A percentile compares a stretch with the other conserved stretches of the same genome.
These are phyloP conservation scores for Hyppa rectilinea DNA, from an alignment of 2,888 invertebrate genomes.

Conservation along the genomic window DNA sequence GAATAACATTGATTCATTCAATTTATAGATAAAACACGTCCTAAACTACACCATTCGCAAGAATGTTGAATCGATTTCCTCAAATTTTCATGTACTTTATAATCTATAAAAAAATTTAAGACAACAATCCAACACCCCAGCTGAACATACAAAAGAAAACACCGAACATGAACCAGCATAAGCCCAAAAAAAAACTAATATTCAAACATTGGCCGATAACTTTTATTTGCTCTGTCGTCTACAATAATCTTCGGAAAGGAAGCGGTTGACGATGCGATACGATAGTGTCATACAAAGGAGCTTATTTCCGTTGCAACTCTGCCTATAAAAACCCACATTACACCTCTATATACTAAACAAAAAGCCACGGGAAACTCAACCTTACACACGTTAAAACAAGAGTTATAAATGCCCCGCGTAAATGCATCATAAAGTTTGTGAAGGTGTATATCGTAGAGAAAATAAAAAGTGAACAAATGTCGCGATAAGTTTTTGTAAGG, in stretches of 20 bases:
- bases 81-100: background rate
- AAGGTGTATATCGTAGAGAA: slow-evolving; percentile 85
- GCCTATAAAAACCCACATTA: slow-evolving; percentile 80
- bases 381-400: slow-evolving; percentile 35
- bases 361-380: slow-evolving; percentile 65
- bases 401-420: slow-evolving; percentile 11
- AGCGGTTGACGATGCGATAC: slow-evolving; percentile 88
- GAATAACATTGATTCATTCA: no score
- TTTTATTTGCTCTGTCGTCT: slow-evolving; percentile 87
- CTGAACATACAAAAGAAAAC: slow-evolving; percentile 62
- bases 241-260: slow-evolving; percentile 89
- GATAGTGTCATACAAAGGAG: slow-evolving; percentile 89
- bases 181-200: slow-evolving; percentile 63
- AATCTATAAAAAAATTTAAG: slow-evolving; percentile 14
- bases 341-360: slow-evolving; percentile 64
- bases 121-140: slow-evolving; percentile 50
- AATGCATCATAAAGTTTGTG: slow-evolving; percentile 70
- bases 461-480: slow-evolving; percentile 90
- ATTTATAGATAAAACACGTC: no score
- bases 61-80: background rate
- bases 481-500: slow-evolving; percentile 88
- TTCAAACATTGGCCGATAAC: slow-evolving; percentile 77
- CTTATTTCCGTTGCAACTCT: slow-evolving; percentile 88
- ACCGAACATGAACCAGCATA: slow-evolving; percentile 44
- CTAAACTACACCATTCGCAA: no score